A percentile compares a stretch with the other conserved stretches of the same genome.
Evolutionary conservation across 2,888 invertebrate genomes (phyloP).

Genomic region (Cremastinae sp.): DNA sequence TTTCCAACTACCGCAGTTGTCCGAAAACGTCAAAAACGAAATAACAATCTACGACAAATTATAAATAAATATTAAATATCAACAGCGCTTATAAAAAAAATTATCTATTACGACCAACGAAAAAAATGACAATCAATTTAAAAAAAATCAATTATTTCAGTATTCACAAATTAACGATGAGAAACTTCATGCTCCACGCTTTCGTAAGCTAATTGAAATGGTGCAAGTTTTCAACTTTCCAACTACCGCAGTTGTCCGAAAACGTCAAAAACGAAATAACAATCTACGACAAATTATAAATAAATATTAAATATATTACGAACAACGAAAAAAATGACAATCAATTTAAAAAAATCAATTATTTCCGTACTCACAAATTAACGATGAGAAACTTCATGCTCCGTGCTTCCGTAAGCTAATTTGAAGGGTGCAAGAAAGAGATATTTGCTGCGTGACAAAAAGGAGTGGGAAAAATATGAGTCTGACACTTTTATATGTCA

Average conservation of each 20-base stretch:
- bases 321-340: no score
- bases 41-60: neutral
- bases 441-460: neutral
- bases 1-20: neutral
- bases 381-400: no score
- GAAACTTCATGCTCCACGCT: no score
- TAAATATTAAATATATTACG: no score
- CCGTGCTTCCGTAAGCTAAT: neutral
- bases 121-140: no score
- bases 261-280: neutral
- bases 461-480: conserved; percentile 5
- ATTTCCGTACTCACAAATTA: no score
- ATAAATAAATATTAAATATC: neutral
- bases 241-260: neutral
- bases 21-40: neutral
- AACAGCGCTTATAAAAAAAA: no score
- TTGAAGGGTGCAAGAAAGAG: neutral
- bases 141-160: no score
- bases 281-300: neutral
- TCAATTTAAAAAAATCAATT: no score
- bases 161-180: no score
- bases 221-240: neutral
- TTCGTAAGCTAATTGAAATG: no score
- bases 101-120: no score
- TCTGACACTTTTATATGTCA: neutral